Evolutionary conservation across 2,797 vertebrate species (phyloP).

Genomic region (Siniperca obscura): DNA sequence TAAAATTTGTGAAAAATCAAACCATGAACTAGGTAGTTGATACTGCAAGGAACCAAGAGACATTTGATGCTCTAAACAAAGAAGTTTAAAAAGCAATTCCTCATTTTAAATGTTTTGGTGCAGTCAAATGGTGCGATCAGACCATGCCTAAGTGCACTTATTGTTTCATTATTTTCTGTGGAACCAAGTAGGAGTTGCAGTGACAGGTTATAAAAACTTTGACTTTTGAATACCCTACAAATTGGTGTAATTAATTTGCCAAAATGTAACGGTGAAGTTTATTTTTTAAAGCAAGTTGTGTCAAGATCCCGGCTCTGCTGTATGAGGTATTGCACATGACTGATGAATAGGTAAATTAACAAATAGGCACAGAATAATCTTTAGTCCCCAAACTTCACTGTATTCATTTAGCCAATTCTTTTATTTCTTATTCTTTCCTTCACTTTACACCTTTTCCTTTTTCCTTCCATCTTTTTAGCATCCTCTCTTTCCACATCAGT

Average conservation of each 20-base stretch:
- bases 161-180: slow-evolving; percentile 48
- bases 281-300: slow-evolving; percentile 50
- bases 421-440: slow-evolving; percentile 34
- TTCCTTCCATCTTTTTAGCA: slow-evolving; percentile 51
- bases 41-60: slow-evolving; percentile 1
- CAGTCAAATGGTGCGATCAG: slow-evolving; percentile 23
- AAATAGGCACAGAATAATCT: slow-evolving; percentile 51
- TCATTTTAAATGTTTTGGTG: slow-evolving; percentile 39
- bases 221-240: slow-evolving; percentile 70
- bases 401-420: slow-evolving; percentile 32
- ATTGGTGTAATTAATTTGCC: slow-evolving; percentile 79
- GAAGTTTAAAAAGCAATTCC: slow-evolving; percentile 5
- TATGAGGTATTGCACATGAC: slow-evolving; percentile 39
- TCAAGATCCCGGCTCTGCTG: slow-evolving; percentile 53
- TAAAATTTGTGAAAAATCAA: neutral
- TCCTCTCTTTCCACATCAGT: slow-evolving; percentile 70
- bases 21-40: neutral
- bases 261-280: slow-evolving; percentile 52
- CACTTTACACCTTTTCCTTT: slow-evolving; percentile 44
- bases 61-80: slow-evolving; percentile 23
- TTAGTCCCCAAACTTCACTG: slow-evolving; percentile 31
- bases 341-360: slow-evolving; percentile 55
- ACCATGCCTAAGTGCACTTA: slow-evolving; percentile 51
- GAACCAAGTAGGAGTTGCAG: slow-evolving; percentile 44
- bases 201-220: slow-evolving; percentile 75